These are phyloP conservation scores for Latrodectus geometricus DNA, from an alignment of 1,140 invertebrate genomes.

Conservation along the genomic window DNA sequence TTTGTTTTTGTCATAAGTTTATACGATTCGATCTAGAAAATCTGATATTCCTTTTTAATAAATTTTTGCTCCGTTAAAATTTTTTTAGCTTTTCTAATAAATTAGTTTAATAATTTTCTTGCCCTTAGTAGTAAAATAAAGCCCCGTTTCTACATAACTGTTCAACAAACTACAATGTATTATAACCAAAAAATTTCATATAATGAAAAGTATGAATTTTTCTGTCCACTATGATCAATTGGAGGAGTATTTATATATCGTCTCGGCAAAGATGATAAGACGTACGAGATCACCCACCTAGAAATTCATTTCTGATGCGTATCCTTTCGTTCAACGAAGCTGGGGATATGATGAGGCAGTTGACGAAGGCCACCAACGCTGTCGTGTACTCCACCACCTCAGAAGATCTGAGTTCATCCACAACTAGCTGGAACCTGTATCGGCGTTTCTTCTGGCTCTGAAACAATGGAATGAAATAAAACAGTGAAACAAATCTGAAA, in stretches of 20 bases:
- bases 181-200: too few species aligned
- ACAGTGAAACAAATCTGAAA: too few species aligned
- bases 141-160: too few species aligned
- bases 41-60: too few species aligned
- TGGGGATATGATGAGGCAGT: constrained; percentile 73
- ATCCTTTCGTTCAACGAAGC: constrained; percentile 68
- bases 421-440: constrained; percentile 70
- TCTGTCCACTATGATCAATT: not conserved
- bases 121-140: too few species aligned
- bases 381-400: constrained; percentile 69
- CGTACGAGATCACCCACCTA: constrained; percentile 68
- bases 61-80: too few species aligned
- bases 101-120: too few species aligned
- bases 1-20: too few species aligned
- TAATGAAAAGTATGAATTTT: too few species aligned
- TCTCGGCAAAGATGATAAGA: not conserved
- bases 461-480: not conserved
- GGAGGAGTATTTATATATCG: not conserved
- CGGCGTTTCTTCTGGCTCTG: constrained; percentile 43
- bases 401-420: constrained; percentile 69
- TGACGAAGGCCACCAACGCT: constrained; percentile 71
- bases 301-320: constrained; percentile 71
- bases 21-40: too few species aligned
- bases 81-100: too few species aligned
- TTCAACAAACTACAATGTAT: too few species aligned